Base-by-base conservation (phyloP, 2,888 invertebrate genomes). In the Leptinotarsa haldemani region DNA sequence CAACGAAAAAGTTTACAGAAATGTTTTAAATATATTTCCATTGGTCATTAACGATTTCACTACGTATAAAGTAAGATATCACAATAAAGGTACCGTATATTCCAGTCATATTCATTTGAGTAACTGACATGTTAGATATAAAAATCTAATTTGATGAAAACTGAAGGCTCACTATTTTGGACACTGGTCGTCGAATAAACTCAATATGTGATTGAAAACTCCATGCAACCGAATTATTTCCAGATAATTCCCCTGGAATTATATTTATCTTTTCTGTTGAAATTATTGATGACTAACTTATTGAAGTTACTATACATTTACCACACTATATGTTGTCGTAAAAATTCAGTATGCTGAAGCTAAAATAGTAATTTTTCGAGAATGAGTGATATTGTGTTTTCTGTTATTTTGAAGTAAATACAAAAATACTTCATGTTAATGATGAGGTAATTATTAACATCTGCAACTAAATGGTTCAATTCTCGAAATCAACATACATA, bases 131-230 rank as follows among this genome's bases (percentile, higher is more conserved):
- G 61, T 61, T 12, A 40, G 16, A 30, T 30, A 30, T 61, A n/a
- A 9, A 16, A 40, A 61, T 61, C n/a, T 15, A 22, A 7, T 61
- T 30, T 25, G 61, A 30, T 76, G 74, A 71, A 76, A 71, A 74
- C 66, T 64, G 74, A 70, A 71, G 56, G 56, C 56, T 22, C 7
- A 15, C 15, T 56, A 13, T 9, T 20, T 56, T 56, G 22, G 56
- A 56, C 56, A 56, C 22, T 20, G 20, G 56, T 25, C 15, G 13
- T 56, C 22, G 22, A 56, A 56, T 22, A 20, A 56, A 56, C 20
- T 56, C 20, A 56, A 56, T 56, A 2, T 13, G n/a, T 20, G 20
- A 18, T 56, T 20, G 20, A 56, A 56, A 56, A 9, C 15, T 56
- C 56, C 18, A 50, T 50, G n/a, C 50, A 56, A 56, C 20, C 18